These are phyloP conservation scores for Cheracebus regulus DNA, from an alignment of 2,797 vertebrate species.

Conservation along the genomic window DNA sequence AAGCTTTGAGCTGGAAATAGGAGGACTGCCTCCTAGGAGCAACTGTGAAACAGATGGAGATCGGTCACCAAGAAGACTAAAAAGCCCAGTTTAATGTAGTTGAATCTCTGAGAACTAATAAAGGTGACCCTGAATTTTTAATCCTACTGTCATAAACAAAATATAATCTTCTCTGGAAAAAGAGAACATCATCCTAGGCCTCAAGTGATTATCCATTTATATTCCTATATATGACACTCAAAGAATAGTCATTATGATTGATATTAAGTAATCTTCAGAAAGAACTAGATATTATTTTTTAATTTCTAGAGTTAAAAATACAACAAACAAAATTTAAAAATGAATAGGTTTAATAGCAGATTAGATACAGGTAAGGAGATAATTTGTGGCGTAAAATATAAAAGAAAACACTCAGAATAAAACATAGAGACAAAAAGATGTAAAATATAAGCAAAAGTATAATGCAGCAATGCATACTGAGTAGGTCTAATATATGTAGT, in stretches of 20 bases:
- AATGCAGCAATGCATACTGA: not conserved
- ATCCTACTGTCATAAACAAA: not conserved
- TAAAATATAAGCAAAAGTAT: not conserved
- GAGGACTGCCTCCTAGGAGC: not conserved
- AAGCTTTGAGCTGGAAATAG: not conserved
- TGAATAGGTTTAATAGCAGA: not conserved
- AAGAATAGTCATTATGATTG: not conserved
- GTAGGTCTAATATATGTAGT: not conserved
- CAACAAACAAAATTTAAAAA: not conserved
- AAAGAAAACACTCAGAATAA: not conserved
- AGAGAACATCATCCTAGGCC: not conserved
- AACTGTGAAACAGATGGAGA: not conserved
- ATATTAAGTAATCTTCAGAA: not conserved
- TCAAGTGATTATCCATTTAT: not conserved
- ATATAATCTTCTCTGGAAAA: not conserved
- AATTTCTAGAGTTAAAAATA: not conserved
- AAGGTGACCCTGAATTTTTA: not conserved
- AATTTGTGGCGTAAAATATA: not conserved
- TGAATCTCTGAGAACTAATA: not conserved
- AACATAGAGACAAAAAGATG: not conserved
- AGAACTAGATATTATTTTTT: not conserved
- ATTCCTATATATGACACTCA: not conserved
- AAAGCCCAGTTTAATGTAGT: not conserved
- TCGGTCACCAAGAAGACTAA: not conserved
- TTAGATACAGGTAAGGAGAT: not conserved